These are phyloP conservation scores for Cephus nigrinus DNA, from an alignment of 2,888 invertebrate genomes.

Conservation along the genomic window DNA sequence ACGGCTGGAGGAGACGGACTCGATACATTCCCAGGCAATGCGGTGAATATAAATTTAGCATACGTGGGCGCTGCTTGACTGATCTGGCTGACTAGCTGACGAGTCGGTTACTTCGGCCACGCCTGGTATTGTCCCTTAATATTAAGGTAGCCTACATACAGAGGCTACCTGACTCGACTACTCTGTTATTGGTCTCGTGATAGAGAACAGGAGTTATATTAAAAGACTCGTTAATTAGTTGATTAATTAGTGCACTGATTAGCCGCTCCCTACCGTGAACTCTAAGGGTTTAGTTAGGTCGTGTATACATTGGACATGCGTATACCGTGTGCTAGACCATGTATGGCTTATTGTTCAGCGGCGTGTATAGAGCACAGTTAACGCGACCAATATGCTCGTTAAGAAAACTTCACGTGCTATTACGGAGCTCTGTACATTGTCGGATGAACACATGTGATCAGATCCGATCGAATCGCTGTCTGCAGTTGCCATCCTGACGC, in stretches of 20 bases:
- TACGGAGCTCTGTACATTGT: not conserved
- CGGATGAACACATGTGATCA: not conserved
- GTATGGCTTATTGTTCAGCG: not conserved
- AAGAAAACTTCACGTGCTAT: not conserved
- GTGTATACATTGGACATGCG: not conserved
- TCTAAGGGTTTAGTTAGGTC: not conserved
- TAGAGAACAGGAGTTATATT: not conserved
- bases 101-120: not conserved
- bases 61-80: constrained; percentile 10
- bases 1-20: constrained; percentile 25
- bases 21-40: constrained; percentile 24
- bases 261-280: not conserved
- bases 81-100: not conserved
- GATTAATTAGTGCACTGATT: constrained; percentile 18
- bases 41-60: constrained; percentile 10
- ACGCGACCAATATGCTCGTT: not conserved
- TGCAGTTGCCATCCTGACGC: not conserved
- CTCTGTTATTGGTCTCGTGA: not conserved
- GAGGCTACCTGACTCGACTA: not conserved
- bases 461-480: not conserved
- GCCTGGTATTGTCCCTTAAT: constrained; percentile 12
- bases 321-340: not conserved
- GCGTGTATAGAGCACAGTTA: not conserved
- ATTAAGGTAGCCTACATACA: not conserved
- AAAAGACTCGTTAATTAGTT: constrained; percentile 15